Evolutionary conservation across 35 echinoderm and acorn worm species (phyloP).

Genomic region (Apostichopus japonicus): DNA sequence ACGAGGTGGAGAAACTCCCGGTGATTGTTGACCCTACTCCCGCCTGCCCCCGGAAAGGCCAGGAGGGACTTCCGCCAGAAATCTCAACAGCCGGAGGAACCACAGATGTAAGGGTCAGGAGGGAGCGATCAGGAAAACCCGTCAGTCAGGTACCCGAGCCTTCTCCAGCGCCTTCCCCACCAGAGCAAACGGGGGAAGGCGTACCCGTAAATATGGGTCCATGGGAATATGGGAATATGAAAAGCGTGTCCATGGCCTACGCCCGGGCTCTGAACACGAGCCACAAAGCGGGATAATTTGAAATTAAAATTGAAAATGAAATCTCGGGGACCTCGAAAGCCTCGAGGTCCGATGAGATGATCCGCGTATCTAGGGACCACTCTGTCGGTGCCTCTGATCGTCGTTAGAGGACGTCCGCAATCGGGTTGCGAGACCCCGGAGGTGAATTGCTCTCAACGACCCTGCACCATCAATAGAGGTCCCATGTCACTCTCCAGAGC

Average conservation of each 20-base stretch:
- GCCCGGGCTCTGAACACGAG: neutral
- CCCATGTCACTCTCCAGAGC: neutral
- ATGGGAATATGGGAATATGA: neutral
- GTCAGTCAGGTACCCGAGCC: neutral
- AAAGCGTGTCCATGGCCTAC: constrained; percentile 1
- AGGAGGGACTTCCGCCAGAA: neutral
- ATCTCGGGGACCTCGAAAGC: neutral
- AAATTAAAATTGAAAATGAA: too few relatives aligned
- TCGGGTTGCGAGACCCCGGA: neutral
- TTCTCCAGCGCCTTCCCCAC: neutral
- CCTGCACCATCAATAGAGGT: neutral
- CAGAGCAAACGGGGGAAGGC: constrained; percentile 59
- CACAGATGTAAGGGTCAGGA: neutral
- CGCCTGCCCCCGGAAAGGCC: neutral
- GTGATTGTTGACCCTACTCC: neutral
- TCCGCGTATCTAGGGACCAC: neutral
- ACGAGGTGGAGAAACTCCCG: neutral
- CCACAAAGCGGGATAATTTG: neutral
- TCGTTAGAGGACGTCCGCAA: constrained; percentile 16
- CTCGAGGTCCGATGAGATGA: neutral
- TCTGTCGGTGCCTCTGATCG: neutral
- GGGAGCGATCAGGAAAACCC: constrained; percentile 4
- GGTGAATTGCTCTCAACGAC: neutral
- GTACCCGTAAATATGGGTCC: neutral
- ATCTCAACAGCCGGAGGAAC: neutral